Evolutionary conservation across 2,797 vertebrate species (phyloP).

Genomic region (Oreochromis mossambicus): DNA sequence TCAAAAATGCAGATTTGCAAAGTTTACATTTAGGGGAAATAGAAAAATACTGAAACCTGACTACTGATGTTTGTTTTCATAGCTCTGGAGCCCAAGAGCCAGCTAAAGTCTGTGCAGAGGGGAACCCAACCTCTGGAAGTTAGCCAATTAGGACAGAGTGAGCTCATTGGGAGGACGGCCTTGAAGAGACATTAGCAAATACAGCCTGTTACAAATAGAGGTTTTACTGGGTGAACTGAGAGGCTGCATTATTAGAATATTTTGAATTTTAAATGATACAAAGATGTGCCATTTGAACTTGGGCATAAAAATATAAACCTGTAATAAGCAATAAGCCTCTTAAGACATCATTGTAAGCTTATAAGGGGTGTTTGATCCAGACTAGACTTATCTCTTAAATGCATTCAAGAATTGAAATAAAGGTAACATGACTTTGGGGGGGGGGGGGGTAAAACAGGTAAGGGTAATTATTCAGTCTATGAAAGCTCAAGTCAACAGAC

Average conservation of each 20-base stretch:
- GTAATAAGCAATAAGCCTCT: not conserved
- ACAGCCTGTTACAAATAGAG: not conserved
- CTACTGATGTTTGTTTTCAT: not conserved
- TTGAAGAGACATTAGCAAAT: not conserved
- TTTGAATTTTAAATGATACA: not conserved
- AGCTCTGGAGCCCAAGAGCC: not conserved
- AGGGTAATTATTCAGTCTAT: not conserved
- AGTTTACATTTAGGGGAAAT: not conserved
- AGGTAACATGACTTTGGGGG: not conserved
- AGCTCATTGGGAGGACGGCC: not conserved
- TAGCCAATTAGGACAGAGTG: not conserved
- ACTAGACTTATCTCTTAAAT: not conserved
- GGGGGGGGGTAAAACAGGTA: not conserved
- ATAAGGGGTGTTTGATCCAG: not conserved
- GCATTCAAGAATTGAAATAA: not conserved
- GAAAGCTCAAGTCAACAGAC: conserved; percentile 4
- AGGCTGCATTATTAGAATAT: not conserved
- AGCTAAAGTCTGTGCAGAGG: not conserved
- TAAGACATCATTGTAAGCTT: conserved; percentile 15
- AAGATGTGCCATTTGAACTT: not conserved
- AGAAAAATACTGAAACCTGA: not conserved
- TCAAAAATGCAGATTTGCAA: not conserved
- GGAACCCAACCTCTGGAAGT: not conserved
- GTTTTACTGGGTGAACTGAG: not conserved
- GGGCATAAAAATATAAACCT: not conserved